These are phyloP conservation scores for Dipodomys merriami DNA, from an alignment of 2,113 vertebrate genomes.

Conservation along the genomic window DNA sequence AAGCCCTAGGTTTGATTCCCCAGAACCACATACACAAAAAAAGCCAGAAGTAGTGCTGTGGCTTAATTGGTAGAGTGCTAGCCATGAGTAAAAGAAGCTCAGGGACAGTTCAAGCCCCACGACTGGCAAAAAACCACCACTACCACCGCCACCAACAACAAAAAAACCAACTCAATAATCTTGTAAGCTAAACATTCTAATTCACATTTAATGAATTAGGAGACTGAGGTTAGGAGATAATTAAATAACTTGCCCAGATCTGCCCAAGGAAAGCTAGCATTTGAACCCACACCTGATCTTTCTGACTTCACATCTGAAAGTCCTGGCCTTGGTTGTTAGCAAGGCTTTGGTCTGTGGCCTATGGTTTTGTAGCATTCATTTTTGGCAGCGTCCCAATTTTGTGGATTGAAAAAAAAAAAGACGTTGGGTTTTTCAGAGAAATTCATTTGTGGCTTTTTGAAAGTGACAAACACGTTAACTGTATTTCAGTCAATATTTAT, in stretches of 20 bases:
- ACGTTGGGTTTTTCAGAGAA: slow-evolving; percentile 71
- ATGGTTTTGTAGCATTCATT: neutral
- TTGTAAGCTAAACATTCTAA: neutral
- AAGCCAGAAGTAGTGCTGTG: too few relatives aligned
- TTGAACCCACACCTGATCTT: neutral
- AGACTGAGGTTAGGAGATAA: neutral
- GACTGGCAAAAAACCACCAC: too few relatives aligned
- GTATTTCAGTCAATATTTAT: slow-evolving; percentile 75
- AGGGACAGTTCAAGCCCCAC: too few relatives aligned
- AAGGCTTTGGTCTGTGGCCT: neutral
- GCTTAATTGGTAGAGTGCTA: too few relatives aligned
- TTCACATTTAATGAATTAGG: neutral
- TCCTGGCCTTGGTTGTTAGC: neutral
- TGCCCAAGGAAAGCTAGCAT: neutral
- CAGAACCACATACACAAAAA: too few relatives aligned
- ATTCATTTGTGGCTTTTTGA: slow-evolving; percentile 68
- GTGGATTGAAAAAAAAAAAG: slow-evolving; percentile 59
- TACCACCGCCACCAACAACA: too few relatives aligned
- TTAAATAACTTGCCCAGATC: neutral
- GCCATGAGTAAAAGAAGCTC: too few relatives aligned
- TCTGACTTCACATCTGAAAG: neutral
- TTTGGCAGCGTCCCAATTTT: slow-evolving; percentile 62
- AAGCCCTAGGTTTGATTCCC: too few relatives aligned
- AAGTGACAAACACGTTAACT: slow-evolving; percentile 76
- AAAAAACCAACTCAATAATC: neutral